A percentile compares a stretch with the other conserved stretches of the same genome.
These are phyloP conservation scores for Aleiodes testaceus DNA, from an alignment of 2,888 invertebrate genomes.

Conservation along the genomic window DNA sequence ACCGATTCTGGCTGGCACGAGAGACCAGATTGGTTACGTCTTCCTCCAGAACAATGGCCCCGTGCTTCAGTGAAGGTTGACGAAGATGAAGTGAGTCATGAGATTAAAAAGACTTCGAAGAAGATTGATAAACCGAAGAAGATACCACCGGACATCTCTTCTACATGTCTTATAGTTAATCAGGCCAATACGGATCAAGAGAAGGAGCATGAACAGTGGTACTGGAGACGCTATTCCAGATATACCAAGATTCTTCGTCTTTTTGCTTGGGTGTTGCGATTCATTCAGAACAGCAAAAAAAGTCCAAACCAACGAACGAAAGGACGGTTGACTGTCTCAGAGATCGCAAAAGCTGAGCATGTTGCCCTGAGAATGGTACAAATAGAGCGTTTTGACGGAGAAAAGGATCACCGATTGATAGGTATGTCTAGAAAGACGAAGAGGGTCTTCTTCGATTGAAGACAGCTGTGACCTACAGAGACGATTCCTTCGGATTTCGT, in stretches of 20 bases:
- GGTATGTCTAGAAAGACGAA: not conserved
- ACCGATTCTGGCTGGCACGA: not conserved
- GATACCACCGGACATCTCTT: not conserved
- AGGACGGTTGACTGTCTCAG: not conserved
- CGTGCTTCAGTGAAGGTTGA: not conserved
- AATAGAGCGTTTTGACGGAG: not conserved
- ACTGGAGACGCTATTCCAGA: conserved; percentile 2
- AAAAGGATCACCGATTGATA: not conserved
- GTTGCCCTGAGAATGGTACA: not conserved
- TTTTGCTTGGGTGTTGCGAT: conserved; percentile 3
- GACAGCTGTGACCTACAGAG: conserved; percentile 34
- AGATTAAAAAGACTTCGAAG: not conserved
- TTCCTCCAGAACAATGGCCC: not conserved
- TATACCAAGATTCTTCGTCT: not conserved
- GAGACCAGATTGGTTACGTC: conserved; percentile 1
- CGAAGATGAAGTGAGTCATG: not conserved
- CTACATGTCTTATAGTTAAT: not conserved
- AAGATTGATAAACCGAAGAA: not conserved
- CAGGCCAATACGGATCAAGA: not conserved
- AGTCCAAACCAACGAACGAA: not conserved
- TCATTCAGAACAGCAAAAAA: not conserved
- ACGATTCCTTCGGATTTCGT: conserved; percentile 33
- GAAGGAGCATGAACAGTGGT: not conserved
- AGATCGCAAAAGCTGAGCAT: conserved; percentile 7
- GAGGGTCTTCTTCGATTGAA: conserved; percentile 42